Base-by-base conservation (phyloP, 1,140 invertebrate species). In the Drosophila santomea region DNA sequence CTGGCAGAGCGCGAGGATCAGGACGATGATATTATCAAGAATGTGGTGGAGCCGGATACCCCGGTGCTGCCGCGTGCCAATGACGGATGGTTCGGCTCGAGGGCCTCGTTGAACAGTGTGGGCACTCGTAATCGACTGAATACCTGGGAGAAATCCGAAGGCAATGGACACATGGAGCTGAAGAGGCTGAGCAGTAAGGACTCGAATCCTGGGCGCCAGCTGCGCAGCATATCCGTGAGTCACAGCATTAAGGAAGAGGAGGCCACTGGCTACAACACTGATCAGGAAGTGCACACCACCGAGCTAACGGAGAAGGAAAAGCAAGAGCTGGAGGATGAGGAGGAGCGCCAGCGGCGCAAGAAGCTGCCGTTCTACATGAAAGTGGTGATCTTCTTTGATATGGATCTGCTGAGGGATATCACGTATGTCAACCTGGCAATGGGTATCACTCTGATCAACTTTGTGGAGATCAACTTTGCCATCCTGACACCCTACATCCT, bases 401-500 rank as follows among this genome's bases (percentile, higher is more conserved):
- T 96, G 55, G 94, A 95, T 84, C 88, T 96, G 20, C 78, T 96
- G 38, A 93, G 93, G 72, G 95, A 96, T 91, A 93, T 94, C 4
- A 94, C 94, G 6, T 96, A 95, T 64, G 93, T 96, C 2, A 96
- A 95, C 79, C 93, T 96, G 23, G 94, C 95, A 92, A 76, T 96
- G 41, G 95, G 95, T 17, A 94, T 96, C 56, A 95, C 95, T 8
- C 81, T 96, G 11, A 95, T 95, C 4, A 94, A 94, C 74, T 95
- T 95, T 75, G 94, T 94, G 23, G 95, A 96, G 82, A 90, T 96
- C 10, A 96, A 96, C 85, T 96, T 96, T 89, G 94, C 95, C 2
- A 92, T 96, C 4, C 85, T 96, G 35, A 95, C 95, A 0, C 95
- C 95, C 1, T 95, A 95, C 66, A 95, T 96, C 39, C 86, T 96